These are phyloP conservation scores for Microctenopoma steveboyesi DNA, from an alignment of 2,797 vertebrate genomes.

Conservation along the genomic window DNA sequence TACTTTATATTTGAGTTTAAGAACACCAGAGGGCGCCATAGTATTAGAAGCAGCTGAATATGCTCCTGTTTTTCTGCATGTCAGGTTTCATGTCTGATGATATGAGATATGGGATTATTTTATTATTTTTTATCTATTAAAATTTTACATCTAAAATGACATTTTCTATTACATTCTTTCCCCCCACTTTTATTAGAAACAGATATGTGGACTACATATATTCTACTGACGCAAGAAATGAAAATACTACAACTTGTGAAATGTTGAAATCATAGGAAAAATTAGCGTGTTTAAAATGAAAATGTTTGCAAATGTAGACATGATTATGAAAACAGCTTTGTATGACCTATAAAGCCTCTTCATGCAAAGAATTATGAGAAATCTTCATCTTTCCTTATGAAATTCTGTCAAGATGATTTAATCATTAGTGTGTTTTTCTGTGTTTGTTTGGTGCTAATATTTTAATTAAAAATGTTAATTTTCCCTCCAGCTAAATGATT, in stretches of 20 bases:
- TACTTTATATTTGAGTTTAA: constrained; percentile 4
- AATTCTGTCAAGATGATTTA: constrained; percentile 83
- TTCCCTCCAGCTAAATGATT: constrained; percentile 85
- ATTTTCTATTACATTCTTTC: constrained; percentile 14
- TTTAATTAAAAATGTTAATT: constrained; percentile 91
- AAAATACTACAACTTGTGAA: neutral
- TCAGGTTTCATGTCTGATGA: constrained; percentile 6
- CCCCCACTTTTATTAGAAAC: constrained; percentile 10
- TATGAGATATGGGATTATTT: too few species aligned
- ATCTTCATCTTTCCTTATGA: constrained; percentile 61
- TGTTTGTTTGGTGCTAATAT: constrained; percentile 90
- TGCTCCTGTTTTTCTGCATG: neutral
- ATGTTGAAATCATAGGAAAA: neutral
- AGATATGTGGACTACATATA: neutral
- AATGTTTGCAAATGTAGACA: constrained; percentile 1
- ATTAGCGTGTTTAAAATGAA: neutral
- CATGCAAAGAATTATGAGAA: constrained; percentile 34
- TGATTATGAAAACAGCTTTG: neutral
- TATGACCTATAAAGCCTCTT: neutral
- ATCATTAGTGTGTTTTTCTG: constrained; percentile 89
- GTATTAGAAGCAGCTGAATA: constrained; percentile 38
- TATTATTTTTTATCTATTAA: neutral
- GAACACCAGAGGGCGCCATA: constrained; percentile 78
- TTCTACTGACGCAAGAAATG: constrained; percentile 10
- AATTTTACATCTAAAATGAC: constrained; percentile 37